phyloP scores from a whole-genome alignment of 2,797 vertebrate species.

The Coendou prehensilis region DNA sequence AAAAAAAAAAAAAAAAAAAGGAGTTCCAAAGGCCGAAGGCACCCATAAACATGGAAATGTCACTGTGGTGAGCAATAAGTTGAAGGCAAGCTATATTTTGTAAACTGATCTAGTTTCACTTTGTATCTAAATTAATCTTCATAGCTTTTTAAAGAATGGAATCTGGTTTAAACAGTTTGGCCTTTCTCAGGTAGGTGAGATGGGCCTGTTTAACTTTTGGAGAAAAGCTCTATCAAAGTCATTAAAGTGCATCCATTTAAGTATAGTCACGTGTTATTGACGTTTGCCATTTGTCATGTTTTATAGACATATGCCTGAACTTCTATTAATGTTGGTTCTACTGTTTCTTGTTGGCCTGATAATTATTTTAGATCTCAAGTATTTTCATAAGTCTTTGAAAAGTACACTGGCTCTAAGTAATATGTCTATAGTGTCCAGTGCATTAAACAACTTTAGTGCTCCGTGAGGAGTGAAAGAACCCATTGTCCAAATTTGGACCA shows the following conservation, averaged over 20 bases:
- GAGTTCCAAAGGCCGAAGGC: background rate
- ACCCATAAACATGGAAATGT: background rate
- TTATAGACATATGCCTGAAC: constrained; percentile 10
- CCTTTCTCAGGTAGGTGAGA: background rate
- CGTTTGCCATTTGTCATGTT: background rate
- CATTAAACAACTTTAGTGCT: background rate
- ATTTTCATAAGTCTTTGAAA: background rate
- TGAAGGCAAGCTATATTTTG: background rate
- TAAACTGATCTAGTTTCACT: background rate
- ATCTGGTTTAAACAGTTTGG: background rate
- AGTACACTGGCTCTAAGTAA: background rate
- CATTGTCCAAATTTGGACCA: background rate
- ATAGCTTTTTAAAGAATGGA: background rate
- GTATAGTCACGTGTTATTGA: background rate
- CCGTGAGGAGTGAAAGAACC: background rate
- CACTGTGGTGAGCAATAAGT: background rate
- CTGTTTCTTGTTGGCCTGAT: background rate
- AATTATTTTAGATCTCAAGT: constrained; percentile 23
- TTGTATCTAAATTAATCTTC: background rate
- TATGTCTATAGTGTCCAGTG: background rate
- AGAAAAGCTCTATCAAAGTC: background rate
- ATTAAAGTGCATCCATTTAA: background rate
- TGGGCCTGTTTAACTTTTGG: background rate
- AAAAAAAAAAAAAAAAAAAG: too few species aligned
- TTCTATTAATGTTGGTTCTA: constrained; percentile 1